Evolutionary conservation across 2,888 invertebrate species (phyloP).

Genomic region (Dasysyrphus tricinctus): DNA sequence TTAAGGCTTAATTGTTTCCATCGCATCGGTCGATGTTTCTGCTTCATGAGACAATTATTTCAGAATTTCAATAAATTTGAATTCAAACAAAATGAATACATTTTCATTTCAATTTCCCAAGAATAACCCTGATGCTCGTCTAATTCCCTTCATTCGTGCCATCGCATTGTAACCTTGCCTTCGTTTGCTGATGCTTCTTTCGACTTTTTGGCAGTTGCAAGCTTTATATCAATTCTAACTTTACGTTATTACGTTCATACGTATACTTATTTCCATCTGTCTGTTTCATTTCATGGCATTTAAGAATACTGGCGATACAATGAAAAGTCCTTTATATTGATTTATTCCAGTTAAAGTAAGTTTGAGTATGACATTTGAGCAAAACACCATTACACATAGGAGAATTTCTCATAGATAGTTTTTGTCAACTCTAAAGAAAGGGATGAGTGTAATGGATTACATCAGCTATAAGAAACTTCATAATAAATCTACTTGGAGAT

Average conservation of each 20-base stretch:
- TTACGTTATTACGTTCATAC: neutral
- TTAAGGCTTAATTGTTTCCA: conserved; percentile 39
- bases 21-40: conserved; percentile 33
- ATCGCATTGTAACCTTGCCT: neutral
- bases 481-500: too few relatives aligned
- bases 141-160: neutral
- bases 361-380: conserved; percentile 29
- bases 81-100: conserved; percentile 53
- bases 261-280: conserved; percentile 31
- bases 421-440: too few relatives aligned
- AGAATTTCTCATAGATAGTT: neutral
- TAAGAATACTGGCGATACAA: conserved; percentile 41
- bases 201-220: conserved; percentile 37
- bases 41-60: conserved; percentile 45
- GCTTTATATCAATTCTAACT: conserved; percentile 44
- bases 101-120: conserved; percentile 52
- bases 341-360: conserved; percentile 34
- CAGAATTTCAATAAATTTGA: conserved; percentile 59
- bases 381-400: conserved; percentile 7
- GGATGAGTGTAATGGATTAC: too few relatives aligned
- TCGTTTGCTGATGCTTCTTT: conserved; percentile 5
- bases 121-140: neutral
- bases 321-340: conserved; percentile 37
- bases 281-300: conserved; percentile 36
- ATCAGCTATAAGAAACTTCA: too few relatives aligned